A percentile compares a stretch with the other conserved stretches of the same genome.
These are phyloP conservation scores for Temnothorax ravouxi DNA, from an alignment of 2,888 invertebrate genomes.

Conservation along the genomic window DNA sequence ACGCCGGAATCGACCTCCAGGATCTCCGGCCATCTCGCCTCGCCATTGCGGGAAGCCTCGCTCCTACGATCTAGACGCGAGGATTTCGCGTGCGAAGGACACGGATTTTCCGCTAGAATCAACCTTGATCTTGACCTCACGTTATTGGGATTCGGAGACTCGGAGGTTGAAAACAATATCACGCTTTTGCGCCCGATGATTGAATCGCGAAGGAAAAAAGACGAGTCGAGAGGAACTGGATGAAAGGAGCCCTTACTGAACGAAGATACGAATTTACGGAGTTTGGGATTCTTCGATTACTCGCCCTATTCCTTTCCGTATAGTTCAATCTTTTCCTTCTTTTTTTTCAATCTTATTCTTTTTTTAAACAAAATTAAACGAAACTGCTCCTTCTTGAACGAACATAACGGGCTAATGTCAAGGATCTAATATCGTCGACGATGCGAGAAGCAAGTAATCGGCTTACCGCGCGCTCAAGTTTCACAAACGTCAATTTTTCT, in stretches of 20 bases:
- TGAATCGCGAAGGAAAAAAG: background rate
- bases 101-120: slow-evolving; percentile 73
- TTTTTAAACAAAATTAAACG: background rate
- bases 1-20: slow-evolving; percentile 82
- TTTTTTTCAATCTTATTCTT: background rate
- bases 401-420: background rate
- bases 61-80: slow-evolving; percentile 57
- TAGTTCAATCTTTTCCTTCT: background rate
- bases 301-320: background rate
- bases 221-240: background rate
- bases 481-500: background rate
- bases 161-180: slow-evolving; percentile 3
- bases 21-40: slow-evolving; percentile 82
- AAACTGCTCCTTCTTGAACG: background rate
- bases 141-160: background rate
- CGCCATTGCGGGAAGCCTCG: slow-evolving; percentile 69
- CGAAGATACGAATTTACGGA: background rate
- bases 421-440: slow-evolving; percentile 1
- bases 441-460: background rate
- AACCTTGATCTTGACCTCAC: slow-evolving; percentile 67
- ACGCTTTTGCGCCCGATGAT: background rate
- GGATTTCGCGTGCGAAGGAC: slow-evolving; percentile 65
- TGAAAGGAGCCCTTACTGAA: background rate
- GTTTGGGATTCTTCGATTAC: background rate
- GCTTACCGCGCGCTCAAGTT: background rate